Evolutionary conservation across 2,113 vertebrate species (phyloP).

Genomic region (human (Homo sapiens)): DNA sequence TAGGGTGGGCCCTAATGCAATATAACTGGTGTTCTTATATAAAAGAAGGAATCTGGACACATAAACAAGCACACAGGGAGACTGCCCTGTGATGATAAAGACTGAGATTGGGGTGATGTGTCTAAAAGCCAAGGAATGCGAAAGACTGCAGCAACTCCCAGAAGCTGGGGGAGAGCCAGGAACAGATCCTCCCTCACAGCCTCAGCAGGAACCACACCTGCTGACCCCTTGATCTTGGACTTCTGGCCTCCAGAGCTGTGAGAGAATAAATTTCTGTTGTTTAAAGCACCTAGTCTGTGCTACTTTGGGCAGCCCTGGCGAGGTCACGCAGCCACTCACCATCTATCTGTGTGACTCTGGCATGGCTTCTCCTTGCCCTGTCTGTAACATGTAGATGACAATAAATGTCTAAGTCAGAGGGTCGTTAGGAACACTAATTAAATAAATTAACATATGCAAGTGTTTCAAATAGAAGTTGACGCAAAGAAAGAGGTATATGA

Average conservation of each 20-base stretch:
- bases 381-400: conserved; percentile 29
- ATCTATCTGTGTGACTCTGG: background rate
- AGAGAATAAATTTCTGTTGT: background rate
- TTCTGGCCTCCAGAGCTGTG: background rate
- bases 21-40: background rate
- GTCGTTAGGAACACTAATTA: background rate
- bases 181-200: background rate
- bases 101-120: background rate
- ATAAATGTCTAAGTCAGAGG: conserved; percentile 38
- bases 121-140: background rate
- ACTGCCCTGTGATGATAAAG: background rate
- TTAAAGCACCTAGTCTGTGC: background rate
- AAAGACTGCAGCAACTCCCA: background rate
- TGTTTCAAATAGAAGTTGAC: background rate
- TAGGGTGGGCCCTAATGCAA: background rate
- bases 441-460: background rate
- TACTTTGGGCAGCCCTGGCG: background rate
- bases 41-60: background rate
- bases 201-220: background rate
- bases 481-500: background rate
- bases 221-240: background rate
- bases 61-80: background rate
- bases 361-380: background rate
- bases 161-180: background rate
- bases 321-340: background rate